phyloP scores from a whole-genome alignment of 2,797 vertebrate genomes.

The Martes flavigula region DNA sequence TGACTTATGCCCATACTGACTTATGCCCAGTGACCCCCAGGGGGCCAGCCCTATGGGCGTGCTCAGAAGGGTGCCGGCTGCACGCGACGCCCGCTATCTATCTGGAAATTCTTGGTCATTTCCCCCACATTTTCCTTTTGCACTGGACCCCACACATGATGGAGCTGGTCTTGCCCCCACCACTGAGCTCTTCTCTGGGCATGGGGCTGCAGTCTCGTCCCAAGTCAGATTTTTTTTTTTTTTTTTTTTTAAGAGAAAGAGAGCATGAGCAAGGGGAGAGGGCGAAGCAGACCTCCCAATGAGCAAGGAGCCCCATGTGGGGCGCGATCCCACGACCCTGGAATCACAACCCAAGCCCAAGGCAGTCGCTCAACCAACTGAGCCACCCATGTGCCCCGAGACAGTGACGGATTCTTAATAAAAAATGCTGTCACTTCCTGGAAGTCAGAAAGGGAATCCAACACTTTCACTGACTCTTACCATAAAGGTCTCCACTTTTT shows the following conservation, averaged over 20 bases:
- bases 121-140: neutral
- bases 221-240: neutral
- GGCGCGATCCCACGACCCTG: neutral
- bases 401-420: neutral
- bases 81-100: fast-evolving
- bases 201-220: fast-evolving
- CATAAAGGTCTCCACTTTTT: no score
- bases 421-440: neutral
- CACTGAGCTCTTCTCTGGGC: neutral
- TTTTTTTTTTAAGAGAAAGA: neutral
- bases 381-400: neutral
- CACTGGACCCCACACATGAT: neutral
- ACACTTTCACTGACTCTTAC: neutral
- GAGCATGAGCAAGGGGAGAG: neutral
- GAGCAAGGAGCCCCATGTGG: neutral
- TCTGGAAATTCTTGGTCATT: neutral
- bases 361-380: neutral
- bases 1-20: neutral
- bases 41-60: fast-evolving
- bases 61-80: fast-evolving
- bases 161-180: no score
- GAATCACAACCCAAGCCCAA: neutral
- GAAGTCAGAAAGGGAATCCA: neutral
- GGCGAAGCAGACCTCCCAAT: neutral
- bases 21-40: neutral